These are phyloP conservation scores for Alectoris magna DNA, from an alignment of 2,797 vertebrate genomes.

Conservation along the genomic window DNA sequence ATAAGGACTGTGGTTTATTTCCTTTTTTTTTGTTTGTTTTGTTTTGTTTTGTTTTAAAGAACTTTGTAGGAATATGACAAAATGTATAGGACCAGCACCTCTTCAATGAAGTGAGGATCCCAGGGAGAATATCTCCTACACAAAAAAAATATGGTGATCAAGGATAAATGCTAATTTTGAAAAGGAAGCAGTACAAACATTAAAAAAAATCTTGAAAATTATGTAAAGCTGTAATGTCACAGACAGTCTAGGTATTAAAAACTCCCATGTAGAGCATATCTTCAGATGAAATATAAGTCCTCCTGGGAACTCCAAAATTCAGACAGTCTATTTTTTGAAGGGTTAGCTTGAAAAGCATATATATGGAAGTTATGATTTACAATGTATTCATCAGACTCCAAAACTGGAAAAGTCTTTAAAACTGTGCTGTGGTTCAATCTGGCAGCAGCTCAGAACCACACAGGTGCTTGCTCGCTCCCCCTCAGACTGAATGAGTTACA, in stretches of 20 bases:
- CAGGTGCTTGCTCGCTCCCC: too few species aligned
- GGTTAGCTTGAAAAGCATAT: neutral
- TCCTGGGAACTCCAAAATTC: neutral
- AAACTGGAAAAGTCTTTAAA: neutral
- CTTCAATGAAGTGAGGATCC: neutral
- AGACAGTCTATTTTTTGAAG: neutral
- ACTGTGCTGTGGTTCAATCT: too few species aligned
- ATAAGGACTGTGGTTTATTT: neutral
- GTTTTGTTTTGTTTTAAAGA: neutral
- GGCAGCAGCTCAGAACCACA: too few species aligned
- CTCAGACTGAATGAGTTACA: too few species aligned
- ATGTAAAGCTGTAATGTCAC: neutral
- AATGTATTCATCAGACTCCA: neutral
- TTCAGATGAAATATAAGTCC: neutral
- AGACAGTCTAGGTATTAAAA: neutral
- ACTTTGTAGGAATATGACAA: neutral
- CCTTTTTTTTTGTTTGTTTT: neutral
- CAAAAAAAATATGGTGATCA: neutral
- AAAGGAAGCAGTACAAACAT: neutral
- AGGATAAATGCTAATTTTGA: neutral
- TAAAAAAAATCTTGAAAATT: neutral
- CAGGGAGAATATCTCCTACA: neutral
- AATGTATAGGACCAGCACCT: neutral
- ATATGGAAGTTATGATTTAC: neutral
- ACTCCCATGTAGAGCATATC: neutral